Base-by-base conservation (phyloP, 2,113 vertebrate genomes). In the Phalacrocorax aristotelis region DNA sequence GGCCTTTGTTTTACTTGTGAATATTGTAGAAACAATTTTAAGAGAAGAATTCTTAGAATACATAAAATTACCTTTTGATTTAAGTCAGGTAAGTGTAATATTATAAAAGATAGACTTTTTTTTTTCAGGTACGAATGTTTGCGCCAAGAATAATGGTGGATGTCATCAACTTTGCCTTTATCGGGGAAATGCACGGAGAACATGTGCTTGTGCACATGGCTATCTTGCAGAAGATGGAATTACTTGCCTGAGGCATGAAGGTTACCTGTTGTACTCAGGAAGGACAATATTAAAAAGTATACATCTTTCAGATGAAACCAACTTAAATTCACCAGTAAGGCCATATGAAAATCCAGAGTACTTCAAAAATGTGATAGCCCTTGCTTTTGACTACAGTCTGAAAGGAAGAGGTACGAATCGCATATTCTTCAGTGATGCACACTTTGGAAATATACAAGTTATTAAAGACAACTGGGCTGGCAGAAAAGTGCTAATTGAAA, bases 131-230 rank as follows among this genome's bases (percentile, higher is more conserved):
- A 99, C 99, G 66, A 99, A 99, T 78, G 95, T 99, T 13, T 99
- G 99, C 93, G 98, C 99, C 81, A 98, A 98, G 93, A 99, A 98
- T 81, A 99, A 99, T 30, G 99, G 99, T 13, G 99, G 99, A 14
- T 99, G 99, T 96, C 99, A 99, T 86, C 99, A 99, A 96, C 98
- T 99, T 42, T 99, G 99, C 95, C 99, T 99, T 36, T 99, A 99
- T 95, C 98, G 99, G 78, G 99, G 99, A 70, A 98, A 97, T 23
- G 98, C 98, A 4, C 98, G n/a, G 11, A 98, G 99, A 65, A 98
- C 98, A 0, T 99, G 99, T 51, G 99, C 99, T n/a, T 99, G 99
- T 27, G 99, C 99, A 13, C 99, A 99, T 48, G 99, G 99, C 9
- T 99, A 99, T 88, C 97, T 99, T 79, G 98, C 99, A 29, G 98